These are phyloP conservation scores for Hydra vulgaris DNA, from an alignment of 30 jellyfish, hydroid and myxozoan species.

Conservation along the genomic window DNA sequence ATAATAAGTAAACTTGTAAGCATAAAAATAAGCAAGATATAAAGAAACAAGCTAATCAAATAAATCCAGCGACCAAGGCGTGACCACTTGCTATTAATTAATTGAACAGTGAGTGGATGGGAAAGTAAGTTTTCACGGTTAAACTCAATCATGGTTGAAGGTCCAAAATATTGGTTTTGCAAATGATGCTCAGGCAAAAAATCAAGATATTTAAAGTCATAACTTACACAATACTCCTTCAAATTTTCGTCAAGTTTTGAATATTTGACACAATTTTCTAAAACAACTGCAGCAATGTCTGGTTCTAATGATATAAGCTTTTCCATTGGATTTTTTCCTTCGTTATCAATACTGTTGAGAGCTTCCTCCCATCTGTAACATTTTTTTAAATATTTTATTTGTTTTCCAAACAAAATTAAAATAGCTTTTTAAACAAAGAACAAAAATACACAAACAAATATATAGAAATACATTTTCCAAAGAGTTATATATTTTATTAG, in stretches of 20 bases:
- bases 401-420: too few relatives aligned
- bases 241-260: conserved; percentile 41
- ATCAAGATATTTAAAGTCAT: conserved; percentile 56
- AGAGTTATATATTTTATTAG: too few relatives aligned
- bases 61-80: conserved; percentile 59
- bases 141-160: conserved; percentile 51
- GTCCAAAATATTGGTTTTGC: conserved; percentile 28
- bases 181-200: conserved; percentile 21
- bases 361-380: conserved; percentile 74
- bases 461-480: too few relatives aligned
- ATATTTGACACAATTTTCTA: conserved; percentile 45
- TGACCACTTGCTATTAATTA: conserved; percentile 62
- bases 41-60: conserved; percentile 32
- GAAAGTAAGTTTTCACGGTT: conserved; percentile 57
- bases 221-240: conserved; percentile 38
- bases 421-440: too few relatives aligned
- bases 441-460: too few relatives aligned
- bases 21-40: conserved; percentile 42
- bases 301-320: conserved; percentile 72
- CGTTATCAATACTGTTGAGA: conserved; percentile 34
- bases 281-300: conserved; percentile 63
- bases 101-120: conserved; percentile 47
- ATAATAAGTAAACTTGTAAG: conserved; percentile 61
- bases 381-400: neutral
- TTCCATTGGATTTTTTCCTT: conserved; percentile 72